Evolutionary conservation across 2,113 vertebrate genomes (phyloP), one percentile per base, ranked within the genome.

Genomic region (Charadrius vociferus): DNA sequence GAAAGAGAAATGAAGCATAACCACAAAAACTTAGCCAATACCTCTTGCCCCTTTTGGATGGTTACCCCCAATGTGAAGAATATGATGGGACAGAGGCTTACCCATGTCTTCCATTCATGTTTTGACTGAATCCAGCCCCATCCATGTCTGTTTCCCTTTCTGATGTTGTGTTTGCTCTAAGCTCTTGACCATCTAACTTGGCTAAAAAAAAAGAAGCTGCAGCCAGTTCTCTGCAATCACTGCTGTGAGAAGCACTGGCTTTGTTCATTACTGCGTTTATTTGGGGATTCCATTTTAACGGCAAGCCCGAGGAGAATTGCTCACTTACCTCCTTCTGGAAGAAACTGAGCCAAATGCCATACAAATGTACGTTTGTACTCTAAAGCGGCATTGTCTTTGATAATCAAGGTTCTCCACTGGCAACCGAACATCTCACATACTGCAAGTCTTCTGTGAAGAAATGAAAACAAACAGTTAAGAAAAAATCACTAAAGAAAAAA

Each of bases 391-490:
- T 83, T 95, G 92, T 88, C 96, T 95, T 88, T 93, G 87, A 96
- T 90, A 95, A 93, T 77, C 21, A 58, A 65, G 34, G 34, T 4
- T 22, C 80, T 91, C 71, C 49, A 49, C 88, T 95, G 89, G 72
- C 92, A 93, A 92, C 41, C 27, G 68, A 90, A 79, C 67, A 82
- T 86, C 62, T 94, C 83, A 86, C 75, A 93, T 92, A 71, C 86
- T 94, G 53, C 17, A 87, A 87, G 37, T 85, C 87, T 62, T 91
- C 81, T 82, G 45, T 82, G 75, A 84, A 96, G 91, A 95, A 97
- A 96, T 90, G 29, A 95, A 97, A 97, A 97, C 81, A 97, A 97
- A 95, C 85, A 90, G 65, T 95, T 82, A 75, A 77, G 53, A 65
- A 91, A 92, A 91, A 96, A 92, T 93, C 79, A 83, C 86, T 83